A percentile compares a stretch with the other conserved stretches of the same genome.
phyloP scores from a whole-genome alignment of 2,888 invertebrate genomes.

The Gerosis bhagava region DNA sequence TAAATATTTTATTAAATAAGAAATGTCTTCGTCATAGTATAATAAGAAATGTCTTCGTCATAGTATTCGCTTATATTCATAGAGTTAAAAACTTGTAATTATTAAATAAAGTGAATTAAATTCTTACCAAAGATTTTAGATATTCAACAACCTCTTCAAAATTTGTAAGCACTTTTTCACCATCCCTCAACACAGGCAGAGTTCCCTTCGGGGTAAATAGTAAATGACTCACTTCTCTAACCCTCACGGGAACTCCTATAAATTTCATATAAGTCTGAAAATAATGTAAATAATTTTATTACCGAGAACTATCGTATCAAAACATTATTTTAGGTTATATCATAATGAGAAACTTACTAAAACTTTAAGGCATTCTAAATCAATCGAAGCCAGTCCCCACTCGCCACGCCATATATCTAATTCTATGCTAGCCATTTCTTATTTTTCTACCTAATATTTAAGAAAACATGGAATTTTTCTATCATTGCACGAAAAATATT shows the following conservation, averaged over 20 bases:
- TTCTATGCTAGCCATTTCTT: conserved; percentile 72
- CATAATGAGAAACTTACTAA: conserved; percentile 83
- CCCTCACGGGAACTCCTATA: conserved; percentile 88
- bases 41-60: too few relatives aligned
- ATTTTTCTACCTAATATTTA: conserved; percentile 16
- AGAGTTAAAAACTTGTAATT: too few relatives aligned
- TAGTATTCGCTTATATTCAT: too few relatives aligned
- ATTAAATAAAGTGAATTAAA: too few relatives aligned
- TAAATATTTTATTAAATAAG: too few relatives aligned
- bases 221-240: conserved; percentile 86
- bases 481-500: conserved; percentile 22
- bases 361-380: conserved; percentile 91
- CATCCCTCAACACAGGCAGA: conserved; percentile 86
- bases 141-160: conserved; percentile 87
- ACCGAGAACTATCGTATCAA: conserved; percentile 50
- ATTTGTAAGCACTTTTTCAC: conserved; percentile 81
- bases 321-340: conserved; percentile 44
- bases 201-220: conserved; percentile 88
- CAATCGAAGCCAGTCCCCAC: conserved; percentile 93
- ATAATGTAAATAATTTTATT: too few relatives aligned
- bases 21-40: too few relatives aligned
- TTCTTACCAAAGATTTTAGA: conserved; percentile 84
- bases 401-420: conserved; percentile 93
- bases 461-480: conserved; percentile 8
- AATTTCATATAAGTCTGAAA: conserved; percentile 86